Evolutionary conservation across 1,140 invertebrate species (phyloP), one percentile per base, ranked within the genome.

Genomic region (Eriosoma lanigerum): DNA sequence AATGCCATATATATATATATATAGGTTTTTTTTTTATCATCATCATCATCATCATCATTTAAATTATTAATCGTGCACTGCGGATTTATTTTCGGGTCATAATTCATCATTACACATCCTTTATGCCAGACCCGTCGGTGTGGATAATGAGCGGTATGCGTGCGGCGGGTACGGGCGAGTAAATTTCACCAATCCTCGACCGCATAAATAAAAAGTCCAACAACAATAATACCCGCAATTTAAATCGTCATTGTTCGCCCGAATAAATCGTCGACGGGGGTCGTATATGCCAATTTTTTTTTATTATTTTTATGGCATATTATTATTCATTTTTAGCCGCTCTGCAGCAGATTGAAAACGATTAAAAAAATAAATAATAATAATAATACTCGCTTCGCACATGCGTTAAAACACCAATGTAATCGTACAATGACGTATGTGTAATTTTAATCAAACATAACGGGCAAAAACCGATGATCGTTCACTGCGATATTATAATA

Each of bases 101-200:
- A 78, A 78, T 62, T 78, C 75, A 78, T 78, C 75, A 78, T 78
- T 78, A 78, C 75, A 48, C 75, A 24, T 78, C 75, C 38, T 78
- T 78, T 78, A 78, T 62, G 54, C 54, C 3, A 38, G 38, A 48
- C 38, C 56, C 75, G 75, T 48, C 56, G 29, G 75, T 29, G 56
- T 48, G 38, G 75, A 78, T 76, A 76, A 76, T 76, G 73, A 76
- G 54, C 52, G 5, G 29, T 4, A 19, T 1, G 60, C 38, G 32
- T 38, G 72, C 17, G n/a, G 26, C 50, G 19, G 2, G 12, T 70
- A 1, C 21, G 32, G 38, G 21, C 17, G 68, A 73, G 8, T 73
- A 50, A 73, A 73, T 52, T 75, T 26, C 38, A 44, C 38, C 64
- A 12, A 68, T 68, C 29, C 38, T 68, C 29, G n/a, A n/a, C 12